Evolutionary conservation across 1,140 invertebrate species (phyloP).

Genomic region (Lasaia peninsularis): DNA sequence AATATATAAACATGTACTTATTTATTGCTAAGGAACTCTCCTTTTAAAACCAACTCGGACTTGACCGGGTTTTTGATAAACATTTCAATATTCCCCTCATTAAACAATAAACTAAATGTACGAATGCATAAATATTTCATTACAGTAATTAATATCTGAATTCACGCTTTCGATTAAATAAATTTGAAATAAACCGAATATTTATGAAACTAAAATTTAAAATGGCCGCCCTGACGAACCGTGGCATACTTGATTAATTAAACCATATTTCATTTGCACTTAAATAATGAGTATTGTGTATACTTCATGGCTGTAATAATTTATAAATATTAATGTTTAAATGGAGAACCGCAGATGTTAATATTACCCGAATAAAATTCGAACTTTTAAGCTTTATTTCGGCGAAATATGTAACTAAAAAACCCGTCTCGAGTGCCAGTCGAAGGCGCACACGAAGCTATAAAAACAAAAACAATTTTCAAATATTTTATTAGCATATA

Average conservation of each 20-base stretch:
- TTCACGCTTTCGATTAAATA: conserved; percentile 6
- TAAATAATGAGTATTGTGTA: not conserved
- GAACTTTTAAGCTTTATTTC: not conserved
- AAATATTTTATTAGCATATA: too few relatives aligned
- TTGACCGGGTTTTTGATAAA: not conserved
- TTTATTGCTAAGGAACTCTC: not conserved
- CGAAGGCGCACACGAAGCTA: too few relatives aligned
- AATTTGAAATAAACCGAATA: conserved; percentile 6
- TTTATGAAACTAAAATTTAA: not conserved
- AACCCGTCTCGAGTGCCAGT: too few relatives aligned
- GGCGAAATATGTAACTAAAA: not conserved
- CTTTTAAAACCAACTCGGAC: not conserved
- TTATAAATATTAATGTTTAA: not conserved
- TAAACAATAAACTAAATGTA: not conserved
- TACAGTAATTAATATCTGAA: not conserved
- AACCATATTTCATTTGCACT: not conserved
- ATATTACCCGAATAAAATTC: not conserved
- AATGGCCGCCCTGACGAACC: not conserved
- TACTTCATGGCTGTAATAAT: not conserved
- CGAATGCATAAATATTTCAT: not conserved
- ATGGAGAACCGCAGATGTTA: not conserved
- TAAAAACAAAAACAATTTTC: too few relatives aligned
- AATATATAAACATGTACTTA: too few relatives aligned
- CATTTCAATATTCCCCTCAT: not conserved
- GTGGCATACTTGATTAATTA: not conserved